Conservation (phyloP, 2,113 vertebrate species). For the Chlamydotis undulata region DNA sequence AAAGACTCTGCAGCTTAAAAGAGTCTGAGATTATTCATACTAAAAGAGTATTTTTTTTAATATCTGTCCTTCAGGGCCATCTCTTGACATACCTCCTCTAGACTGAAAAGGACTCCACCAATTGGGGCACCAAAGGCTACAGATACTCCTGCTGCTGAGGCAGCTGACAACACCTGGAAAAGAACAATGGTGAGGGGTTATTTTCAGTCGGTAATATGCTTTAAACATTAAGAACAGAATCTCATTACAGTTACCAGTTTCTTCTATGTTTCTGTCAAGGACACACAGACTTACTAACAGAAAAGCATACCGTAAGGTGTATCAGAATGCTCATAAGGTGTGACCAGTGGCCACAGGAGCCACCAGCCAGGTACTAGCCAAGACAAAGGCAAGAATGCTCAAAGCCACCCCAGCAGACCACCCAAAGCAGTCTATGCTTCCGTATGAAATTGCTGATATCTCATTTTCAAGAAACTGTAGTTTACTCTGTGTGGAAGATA, state of each 20-base stretch:
- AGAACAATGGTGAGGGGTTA: neutral
- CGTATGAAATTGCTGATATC: neutral
- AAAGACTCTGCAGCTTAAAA: neutral
- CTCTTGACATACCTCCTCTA: constrained; percentile 88
- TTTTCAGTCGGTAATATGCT: neutral
- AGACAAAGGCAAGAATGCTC: neutral
- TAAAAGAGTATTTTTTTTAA: neutral
- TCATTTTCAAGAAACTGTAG: neutral
- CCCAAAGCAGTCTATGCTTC: neutral
- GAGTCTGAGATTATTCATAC: neutral
- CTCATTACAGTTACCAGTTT: neutral
- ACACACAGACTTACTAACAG: neutral
- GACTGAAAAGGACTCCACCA: constrained; percentile 96
- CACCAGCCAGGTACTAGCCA: neutral
- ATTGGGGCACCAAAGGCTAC: constrained; percentile 99
- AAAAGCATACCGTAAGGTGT: neutral
- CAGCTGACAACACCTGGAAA: constrained; percentile 92
- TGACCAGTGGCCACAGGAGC: neutral
- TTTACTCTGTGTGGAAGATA: neutral
- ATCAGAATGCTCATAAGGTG: neutral
- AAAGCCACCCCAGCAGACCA: neutral
- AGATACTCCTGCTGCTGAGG: constrained; percentile 96
- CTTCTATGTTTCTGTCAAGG: neutral
- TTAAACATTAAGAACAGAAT: neutral
- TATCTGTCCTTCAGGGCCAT: neutral